Base-by-base conservation (phyloP, 1,140 invertebrate species). In the Diabrotica undecimpunctata region DNA sequence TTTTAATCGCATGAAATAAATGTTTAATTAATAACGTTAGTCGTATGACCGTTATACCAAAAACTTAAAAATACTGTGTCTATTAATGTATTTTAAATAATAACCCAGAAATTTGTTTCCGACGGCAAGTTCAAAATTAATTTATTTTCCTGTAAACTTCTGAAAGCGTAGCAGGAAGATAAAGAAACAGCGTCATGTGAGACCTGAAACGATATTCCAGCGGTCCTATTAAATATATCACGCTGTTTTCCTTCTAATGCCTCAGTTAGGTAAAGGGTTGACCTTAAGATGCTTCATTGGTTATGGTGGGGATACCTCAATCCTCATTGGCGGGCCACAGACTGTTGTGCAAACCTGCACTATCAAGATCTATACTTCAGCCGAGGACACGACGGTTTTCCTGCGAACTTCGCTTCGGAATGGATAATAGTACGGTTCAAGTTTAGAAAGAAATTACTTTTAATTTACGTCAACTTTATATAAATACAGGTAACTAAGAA, bases 241-340 rank as follows among this genome's bases (percentile, higher is more conserved):
- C 65, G 58, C n/a, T 61, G 56, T 9, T 14, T 53, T 54, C 51
- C 64, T 65, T 54, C 59, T 62, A 66, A 61, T 50, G 56, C 60
- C 58, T 60, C 67, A 66, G 65, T 70, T 66, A 66, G 68, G 66
- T 66, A 65, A 75, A 72, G 72, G 72, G 72, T 75, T 74, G 66
- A 73, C 69, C 68, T 66, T 71, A 75, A 76, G 75, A 76, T 75
- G 73, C 71, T 71, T 71, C 72, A 76, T 76, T 77, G 75, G 76
- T 75, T 71, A 66, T 71, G 70, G 76, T 72, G 72, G 76, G 76
- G 74, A 70, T 67, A 66, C 72, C 75, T 73, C 72, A 74, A 71
- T 75, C 74, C 72, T 72, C 74, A 76, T 76, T 77, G 75, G 76
- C 67, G 68, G 68, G 68, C 75, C 75, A 68, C 75, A 76, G 72